These are phyloP conservation scores for Sebastes diploproa DNA, from an alignment of 2,797 vertebrate species.

Conservation along the genomic window DNA sequence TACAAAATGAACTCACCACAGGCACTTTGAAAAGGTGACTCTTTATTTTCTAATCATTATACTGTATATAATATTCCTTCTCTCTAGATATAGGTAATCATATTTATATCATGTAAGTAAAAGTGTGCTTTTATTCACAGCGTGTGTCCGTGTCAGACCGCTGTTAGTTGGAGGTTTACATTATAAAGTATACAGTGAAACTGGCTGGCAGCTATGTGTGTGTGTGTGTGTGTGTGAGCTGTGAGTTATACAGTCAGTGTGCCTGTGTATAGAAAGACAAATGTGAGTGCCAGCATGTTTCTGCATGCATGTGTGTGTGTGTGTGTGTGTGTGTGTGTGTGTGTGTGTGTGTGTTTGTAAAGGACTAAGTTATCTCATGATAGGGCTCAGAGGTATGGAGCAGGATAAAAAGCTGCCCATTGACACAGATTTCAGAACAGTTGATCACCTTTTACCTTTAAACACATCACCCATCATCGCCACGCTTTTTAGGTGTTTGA, in stretches of 20 bases:
- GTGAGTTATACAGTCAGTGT: slow-evolving; percentile 42
- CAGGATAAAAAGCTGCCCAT: slow-evolving; percentile 61
- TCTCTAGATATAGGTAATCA: slow-evolving; percentile 81
- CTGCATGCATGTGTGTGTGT: slow-evolving; percentile 52
- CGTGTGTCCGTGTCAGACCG: slow-evolving; percentile 77
- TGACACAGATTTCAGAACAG: slow-evolving; percentile 35
- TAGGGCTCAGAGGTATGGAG: slow-evolving; percentile 71
- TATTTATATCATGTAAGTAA: slow-evolving; percentile 84
- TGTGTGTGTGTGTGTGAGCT: slow-evolving; percentile 39
- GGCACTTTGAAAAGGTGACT: slow-evolving; percentile 81
- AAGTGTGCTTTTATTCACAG: slow-evolving; percentile 88
- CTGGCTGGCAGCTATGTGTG: slow-evolving; percentile 71
- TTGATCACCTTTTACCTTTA: slow-evolving; percentile 23
- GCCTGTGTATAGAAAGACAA: slow-evolving; percentile 55
- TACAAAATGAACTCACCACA: slow-evolving; percentile 58
- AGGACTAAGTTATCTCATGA: slow-evolving; percentile 54
- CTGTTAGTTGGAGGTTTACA: slow-evolving; percentile 80
- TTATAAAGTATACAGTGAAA: slow-evolving; percentile 80
- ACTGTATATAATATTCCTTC: slow-evolving; percentile 81
- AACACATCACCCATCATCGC: slow-evolving; percentile 5
- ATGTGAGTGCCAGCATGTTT: slow-evolving; percentile 67
- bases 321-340: slow-evolving; percentile 15
- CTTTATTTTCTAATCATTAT: slow-evolving; percentile 84
- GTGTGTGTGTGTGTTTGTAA: slow-evolving; percentile 25
- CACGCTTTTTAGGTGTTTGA: neutral